Evolutionary conservation across 2,888 invertebrate species (phyloP).

Genomic region (Lithophane socia): DNA sequence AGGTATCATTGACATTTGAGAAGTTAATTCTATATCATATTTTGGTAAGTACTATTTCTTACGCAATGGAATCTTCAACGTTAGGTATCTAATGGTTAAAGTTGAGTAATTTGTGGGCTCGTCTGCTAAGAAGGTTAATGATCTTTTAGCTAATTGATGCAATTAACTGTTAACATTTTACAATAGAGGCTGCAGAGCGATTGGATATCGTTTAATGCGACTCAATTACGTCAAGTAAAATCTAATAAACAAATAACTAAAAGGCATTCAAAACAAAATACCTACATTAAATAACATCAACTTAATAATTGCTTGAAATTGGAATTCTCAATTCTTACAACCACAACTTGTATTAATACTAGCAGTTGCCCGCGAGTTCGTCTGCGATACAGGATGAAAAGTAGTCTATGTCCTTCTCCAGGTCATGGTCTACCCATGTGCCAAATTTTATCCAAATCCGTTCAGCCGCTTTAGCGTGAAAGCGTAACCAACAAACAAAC

Average conservation of each 20-base stretch:
- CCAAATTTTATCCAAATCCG: no score
- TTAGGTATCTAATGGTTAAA: neutral
- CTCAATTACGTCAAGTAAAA: neutral
- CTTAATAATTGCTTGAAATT: neutral
- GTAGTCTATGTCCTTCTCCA: no score
- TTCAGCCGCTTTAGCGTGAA: no score
- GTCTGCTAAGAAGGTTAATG: constrained; percentile 26
- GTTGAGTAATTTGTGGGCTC: constrained; percentile 22
- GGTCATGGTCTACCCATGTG: no score
- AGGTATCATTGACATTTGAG: no score
- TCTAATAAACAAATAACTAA: neutral
- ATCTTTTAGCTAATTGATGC: neutral
- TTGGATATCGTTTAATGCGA: neutral
- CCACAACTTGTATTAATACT: no score
- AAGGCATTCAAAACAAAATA: neutral
- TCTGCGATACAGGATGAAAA: no score
- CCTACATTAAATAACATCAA: neutral
- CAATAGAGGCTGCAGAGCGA: neutral
- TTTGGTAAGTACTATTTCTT: neutral
- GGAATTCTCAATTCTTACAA: neutral
- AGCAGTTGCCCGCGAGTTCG: no score
- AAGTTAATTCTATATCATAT: neutral
- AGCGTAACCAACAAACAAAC: no score
- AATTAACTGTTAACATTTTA: constrained; percentile 4
- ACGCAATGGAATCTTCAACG: constrained; percentile 6